Conservation (phyloP, 2,888 invertebrate species). For the Nemoura dubitans region DNA sequence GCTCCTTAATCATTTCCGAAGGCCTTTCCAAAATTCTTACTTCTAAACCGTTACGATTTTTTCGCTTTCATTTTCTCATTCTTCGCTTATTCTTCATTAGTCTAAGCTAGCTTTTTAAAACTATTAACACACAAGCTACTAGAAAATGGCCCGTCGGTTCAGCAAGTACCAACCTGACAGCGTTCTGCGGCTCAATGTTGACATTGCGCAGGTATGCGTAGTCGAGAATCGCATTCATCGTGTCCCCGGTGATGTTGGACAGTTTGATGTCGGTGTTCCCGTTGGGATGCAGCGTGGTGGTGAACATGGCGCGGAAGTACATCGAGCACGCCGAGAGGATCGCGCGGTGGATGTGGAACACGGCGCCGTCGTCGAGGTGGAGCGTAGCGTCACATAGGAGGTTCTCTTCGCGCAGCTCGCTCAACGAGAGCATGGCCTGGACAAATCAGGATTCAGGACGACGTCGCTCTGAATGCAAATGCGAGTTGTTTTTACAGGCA, state of each 20-base stretch:
- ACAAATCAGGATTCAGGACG: too few relatives aligned
- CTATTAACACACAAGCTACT: too few relatives aligned
- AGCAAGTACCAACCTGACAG: constrained; percentile 62
- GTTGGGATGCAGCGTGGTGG: constrained; percentile 77
- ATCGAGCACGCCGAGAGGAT: constrained; percentile 89
- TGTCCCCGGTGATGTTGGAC: constrained; percentile 79
- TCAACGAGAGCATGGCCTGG: constrained; percentile 84
- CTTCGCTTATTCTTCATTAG: too few relatives aligned
- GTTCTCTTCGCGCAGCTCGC: constrained; percentile 83
- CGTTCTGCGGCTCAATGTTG: constrained; percentile 79
- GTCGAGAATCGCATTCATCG: constrained; percentile 80
- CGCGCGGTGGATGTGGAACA: constrained; percentile 86
- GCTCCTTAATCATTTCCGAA: too few relatives aligned
- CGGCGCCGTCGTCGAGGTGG: constrained; percentile 80
- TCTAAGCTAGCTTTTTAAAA: too few relatives aligned
- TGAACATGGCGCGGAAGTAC: constrained; percentile 85
- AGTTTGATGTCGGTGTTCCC: constrained; percentile 76
- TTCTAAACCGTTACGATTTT: too few relatives aligned
- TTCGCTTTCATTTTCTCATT: too few relatives aligned
- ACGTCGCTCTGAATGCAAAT: too few relatives aligned
- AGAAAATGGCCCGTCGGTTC: too few relatives aligned
- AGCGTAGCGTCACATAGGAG: constrained; percentile 88
- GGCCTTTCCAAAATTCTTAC: too few relatives aligned
- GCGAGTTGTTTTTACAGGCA: too few relatives aligned
- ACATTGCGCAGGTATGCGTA: constrained; percentile 86